These are phyloP conservation scores for Epizoanthus fatuus DNA, from an alignment of 92 coral and sea anemone species.

Conservation along the genomic window DNA sequence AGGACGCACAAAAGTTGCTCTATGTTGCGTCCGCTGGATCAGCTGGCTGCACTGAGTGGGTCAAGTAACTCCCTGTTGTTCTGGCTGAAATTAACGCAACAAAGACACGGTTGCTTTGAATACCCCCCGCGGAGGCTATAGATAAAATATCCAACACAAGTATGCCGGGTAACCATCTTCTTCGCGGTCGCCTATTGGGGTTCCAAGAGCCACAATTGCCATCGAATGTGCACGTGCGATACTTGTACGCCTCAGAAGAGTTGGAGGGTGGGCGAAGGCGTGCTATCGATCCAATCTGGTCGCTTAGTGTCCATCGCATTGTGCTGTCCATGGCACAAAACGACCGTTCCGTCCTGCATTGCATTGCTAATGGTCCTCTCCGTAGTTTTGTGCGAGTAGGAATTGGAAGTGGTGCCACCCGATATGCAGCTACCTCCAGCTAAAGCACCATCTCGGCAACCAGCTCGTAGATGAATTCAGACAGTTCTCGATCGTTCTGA, in stretches of 20 bases:
- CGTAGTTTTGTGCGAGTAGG: too few species aligned
- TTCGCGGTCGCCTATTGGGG: background rate
- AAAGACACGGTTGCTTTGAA: slow-evolving; percentile 8
- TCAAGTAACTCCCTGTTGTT: background rate
- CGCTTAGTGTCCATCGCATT: too few species aligned
- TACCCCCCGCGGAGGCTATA: background rate
- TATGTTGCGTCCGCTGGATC: background rate
- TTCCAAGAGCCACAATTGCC: slow-evolving; percentile 26
- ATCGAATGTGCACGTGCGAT: background rate
- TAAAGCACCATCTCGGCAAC: too few species aligned
- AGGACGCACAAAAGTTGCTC: slow-evolving; percentile 18
- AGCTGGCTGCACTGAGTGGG: slow-evolving; percentile 2
- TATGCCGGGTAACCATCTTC: background rate
- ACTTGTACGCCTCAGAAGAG: background rate
- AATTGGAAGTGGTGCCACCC: too few species aligned
- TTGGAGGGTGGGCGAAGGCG: too few species aligned
- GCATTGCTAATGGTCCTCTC: too few species aligned
- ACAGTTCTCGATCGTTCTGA: too few species aligned
- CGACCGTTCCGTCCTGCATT: too few species aligned
- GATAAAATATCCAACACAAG: background rate
- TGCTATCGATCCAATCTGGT: too few species aligned
- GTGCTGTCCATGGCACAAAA: too few species aligned
- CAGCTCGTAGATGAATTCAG: too few species aligned
- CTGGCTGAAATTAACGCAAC: background rate
- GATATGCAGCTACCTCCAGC: too few species aligned